A percentile compares a stretch with the other conserved stretches of the same genome.
Conservation (phyloP, 2,888 invertebrate species). For the Drosophila differens region DNA sequence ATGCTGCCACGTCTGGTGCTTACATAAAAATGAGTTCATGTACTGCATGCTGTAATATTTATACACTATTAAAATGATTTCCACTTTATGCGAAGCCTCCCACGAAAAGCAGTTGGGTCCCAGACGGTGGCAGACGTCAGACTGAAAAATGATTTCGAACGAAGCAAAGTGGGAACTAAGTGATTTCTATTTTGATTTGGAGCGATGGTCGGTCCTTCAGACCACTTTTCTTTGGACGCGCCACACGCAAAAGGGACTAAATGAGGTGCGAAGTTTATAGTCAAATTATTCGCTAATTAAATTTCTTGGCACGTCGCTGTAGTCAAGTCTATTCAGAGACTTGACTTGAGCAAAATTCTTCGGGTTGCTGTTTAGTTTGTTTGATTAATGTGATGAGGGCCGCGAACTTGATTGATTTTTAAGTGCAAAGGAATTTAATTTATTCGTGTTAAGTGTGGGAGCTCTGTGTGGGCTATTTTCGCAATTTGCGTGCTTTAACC, state of each 20-base stretch:
- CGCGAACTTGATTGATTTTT: slow-evolving; percentile 68
- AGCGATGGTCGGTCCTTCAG: slow-evolving; percentile 31
- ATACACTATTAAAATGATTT: slow-evolving; percentile 55
- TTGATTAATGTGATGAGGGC: slow-evolving; percentile 58
- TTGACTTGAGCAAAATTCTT: slow-evolving; percentile 17
- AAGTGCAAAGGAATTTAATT: slow-evolving; percentile 61
- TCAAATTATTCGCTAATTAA: slow-evolving; percentile 71
- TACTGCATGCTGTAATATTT: slow-evolving; percentile 56
- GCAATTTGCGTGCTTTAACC: background rate
- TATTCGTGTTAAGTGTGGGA: slow-evolving; percentile 17
- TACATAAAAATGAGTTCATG: slow-evolving; percentile 73
- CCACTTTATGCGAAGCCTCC: slow-evolving; percentile 18
- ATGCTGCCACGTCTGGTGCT: slow-evolving; percentile 52
- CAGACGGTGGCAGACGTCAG: slow-evolving; percentile 7
- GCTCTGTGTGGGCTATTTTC: slow-evolving; percentile 1
- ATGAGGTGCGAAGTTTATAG: slow-evolving; percentile 58
- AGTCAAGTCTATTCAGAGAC: slow-evolving; percentile 33
- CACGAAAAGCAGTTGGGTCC: background rate
- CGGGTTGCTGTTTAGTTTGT: slow-evolving; percentile 39
- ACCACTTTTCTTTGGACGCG: slow-evolving; percentile 18
- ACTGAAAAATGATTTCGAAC: slow-evolving; percentile 45
- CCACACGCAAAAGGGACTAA: slow-evolving; percentile 12
- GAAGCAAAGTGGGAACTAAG: slow-evolving; percentile 18
- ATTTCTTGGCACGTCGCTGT: slow-evolving; percentile 70
- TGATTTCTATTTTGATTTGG: slow-evolving; percentile 51